Evolutionary conservation across 2,888 invertebrate genomes (phyloP).

Genomic region (Acanthosoma haemorrhoidale): DNA sequence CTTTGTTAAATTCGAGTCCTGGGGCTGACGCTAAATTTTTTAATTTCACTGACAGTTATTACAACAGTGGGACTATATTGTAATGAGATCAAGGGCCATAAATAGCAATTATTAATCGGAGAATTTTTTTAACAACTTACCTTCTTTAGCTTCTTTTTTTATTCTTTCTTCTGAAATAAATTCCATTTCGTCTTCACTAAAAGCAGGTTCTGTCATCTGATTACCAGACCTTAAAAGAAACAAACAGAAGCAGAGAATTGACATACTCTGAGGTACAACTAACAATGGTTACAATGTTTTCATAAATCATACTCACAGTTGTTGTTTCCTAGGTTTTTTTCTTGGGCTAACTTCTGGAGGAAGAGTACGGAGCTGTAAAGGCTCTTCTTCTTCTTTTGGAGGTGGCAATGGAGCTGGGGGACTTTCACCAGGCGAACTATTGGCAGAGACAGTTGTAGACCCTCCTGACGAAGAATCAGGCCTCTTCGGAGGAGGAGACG

Average conservation of each 20-base stretch:
- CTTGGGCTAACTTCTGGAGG: slow-evolving; percentile 66
- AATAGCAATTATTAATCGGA: too few species aligned
- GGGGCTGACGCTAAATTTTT: too few species aligned
- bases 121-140: slow-evolving; percentile 42
- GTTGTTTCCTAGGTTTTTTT: slow-evolving; percentile 87
- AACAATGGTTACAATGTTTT: not conserved
- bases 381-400: slow-evolving; percentile 24
- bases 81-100: not conserved
- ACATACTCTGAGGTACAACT: not conserved
- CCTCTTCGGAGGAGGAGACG: slow-evolving; percentile 37
- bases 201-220: slow-evolving; percentile 50
- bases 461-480: slow-evolving; percentile 52
- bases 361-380: slow-evolving; percentile 47
- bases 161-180: slow-evolving; percentile 55
- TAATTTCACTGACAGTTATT: too few species aligned
- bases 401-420: slow-evolving; percentile 30
- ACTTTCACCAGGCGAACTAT: slow-evolving; percentile 64
- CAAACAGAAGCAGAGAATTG: not conserved
- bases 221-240: slow-evolving; percentile 50
- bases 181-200: slow-evolving; percentile 56
- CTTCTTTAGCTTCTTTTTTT: slow-evolving; percentile 48
- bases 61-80: not conserved
- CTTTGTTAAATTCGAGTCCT: too few species aligned
- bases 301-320: slow-evolving; percentile 51
- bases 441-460: slow-evolving; percentile 82